Base-by-base conservation (phyloP, 2,113 vertebrate species). In the Butastur rufipennis region DNA sequence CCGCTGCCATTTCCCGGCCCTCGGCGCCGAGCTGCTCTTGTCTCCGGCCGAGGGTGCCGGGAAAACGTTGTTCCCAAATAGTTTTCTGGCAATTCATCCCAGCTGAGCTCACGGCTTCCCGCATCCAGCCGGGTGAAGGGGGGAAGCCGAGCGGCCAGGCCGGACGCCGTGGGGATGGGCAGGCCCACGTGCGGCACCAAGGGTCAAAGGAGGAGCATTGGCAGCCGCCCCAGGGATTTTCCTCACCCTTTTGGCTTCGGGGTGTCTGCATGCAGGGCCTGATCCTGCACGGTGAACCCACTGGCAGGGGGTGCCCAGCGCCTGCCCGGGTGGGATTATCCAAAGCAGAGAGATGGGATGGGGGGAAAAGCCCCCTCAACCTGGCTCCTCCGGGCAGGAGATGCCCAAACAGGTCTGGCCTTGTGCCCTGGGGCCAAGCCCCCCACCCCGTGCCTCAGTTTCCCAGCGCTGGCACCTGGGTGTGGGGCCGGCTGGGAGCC, bases 351-450 rank as follows among this genome's bases (percentile, higher is more conserved):
- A 63, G 43, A 6, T 2, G 47, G 71, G 13, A 48, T 1, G 1
- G 34, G 8, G 29, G 50, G 21, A 27, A 50, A 71, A 23, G 11
- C 43, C n/a, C 59, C 55, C 29, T 68, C 4, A 8, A 3, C 12
- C 36, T 25, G 4, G 2, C 20, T 63, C 32, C 38, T 78, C 26
- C 0, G 0, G 29, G 25, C 8, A 11, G 47, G 67, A 58, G 52
- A 48, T 45, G 38, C 63, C 36, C 26, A 17, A 50, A 47, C 0
- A 34, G 19, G 10, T 32, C 65, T 7, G 3, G 11, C 16, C 13
- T 31, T 7, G 0, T 2, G 3, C n/a, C 52, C 29, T 2, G 7
- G 16, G 11, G 48, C 47, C 14, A 27, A 62, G 10, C 11, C 21
- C 36, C 26, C 11, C 11, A 1, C 3, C 10, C n/a, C 5, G 19